phyloP scores from a whole-genome alignment of 2,113 vertebrate genomes.

The Chaetodon trifascialis region DNA sequence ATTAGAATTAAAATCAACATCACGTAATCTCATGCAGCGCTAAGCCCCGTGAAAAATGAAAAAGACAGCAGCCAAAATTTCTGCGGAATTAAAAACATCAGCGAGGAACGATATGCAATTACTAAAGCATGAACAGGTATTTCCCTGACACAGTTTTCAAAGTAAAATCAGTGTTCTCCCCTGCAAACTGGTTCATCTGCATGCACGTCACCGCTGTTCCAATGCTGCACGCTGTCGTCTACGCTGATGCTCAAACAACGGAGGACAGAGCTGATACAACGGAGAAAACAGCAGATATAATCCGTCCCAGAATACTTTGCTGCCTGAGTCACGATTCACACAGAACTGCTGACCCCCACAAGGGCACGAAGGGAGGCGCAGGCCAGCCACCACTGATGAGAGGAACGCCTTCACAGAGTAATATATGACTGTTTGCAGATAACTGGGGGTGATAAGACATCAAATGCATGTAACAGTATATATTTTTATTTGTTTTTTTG shows the following conservation, averaged over 20 bases:
- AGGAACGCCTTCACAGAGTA: no score
- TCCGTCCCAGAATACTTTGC: constrained; percentile 44
- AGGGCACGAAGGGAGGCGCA: constrained; percentile 24
- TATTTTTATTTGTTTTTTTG: no score
- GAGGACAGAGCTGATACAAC: constrained; percentile 16
- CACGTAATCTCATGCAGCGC: constrained; percentile 13
- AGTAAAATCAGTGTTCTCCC: background rate
- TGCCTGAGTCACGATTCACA: constrained; percentile 38
- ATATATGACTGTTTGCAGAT: no score
- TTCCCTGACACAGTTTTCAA: background rate
- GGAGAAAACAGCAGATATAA: constrained; percentile 41
- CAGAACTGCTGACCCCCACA: background rate
- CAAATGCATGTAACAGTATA: no score
- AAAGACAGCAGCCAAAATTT: background rate
- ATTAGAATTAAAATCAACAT: background rate
- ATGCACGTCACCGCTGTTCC: background rate
- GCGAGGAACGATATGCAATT: background rate
- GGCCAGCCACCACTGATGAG: background rate
- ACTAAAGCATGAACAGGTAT: background rate
- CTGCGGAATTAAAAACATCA: background rate
- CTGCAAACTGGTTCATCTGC: background rate
- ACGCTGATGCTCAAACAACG: constrained; percentile 37
- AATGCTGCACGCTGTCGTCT: constrained; percentile 13
- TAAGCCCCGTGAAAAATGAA: background rate
- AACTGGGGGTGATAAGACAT: no score